These are phyloP conservation scores for Drosophila arizonae DNA, from an alignment of 1,140 invertebrate species.

Conservation along the genomic window DNA sequence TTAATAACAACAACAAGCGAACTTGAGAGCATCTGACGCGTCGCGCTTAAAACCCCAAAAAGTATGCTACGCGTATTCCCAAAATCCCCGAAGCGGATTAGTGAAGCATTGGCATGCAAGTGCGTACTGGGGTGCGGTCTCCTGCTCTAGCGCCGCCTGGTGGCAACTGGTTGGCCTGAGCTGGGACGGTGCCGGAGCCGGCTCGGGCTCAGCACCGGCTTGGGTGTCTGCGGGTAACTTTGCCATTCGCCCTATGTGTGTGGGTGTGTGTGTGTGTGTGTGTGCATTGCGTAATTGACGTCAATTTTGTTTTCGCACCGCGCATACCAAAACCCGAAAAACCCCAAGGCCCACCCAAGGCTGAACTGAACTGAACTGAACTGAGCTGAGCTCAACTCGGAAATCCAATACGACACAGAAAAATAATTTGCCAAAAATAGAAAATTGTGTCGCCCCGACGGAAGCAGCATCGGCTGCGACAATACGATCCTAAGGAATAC, in stretches of 20 bases:
- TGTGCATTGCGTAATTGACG: conserved; percentile 82
- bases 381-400: conserved; percentile 28
- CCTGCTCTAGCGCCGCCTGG: conserved; percentile 25
- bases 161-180: conserved; percentile 32
- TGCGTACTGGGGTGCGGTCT: conserved; percentile 24
- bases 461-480: conserved; percentile 20
- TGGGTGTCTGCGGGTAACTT: conserved; percentile 14
- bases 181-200: background rate
- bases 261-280: conserved; percentile 29
- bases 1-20: conserved; percentile 12
- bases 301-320: conserved; percentile 83
- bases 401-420: conserved; percentile 72
- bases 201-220: background rate
- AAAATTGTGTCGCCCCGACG: conserved; percentile 68
- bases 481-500: conserved; percentile 48
- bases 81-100: conserved; percentile 83
- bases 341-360: conserved; percentile 14
- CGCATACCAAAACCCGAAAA: conserved; percentile 66
- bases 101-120: conserved; percentile 43
- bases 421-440: conserved; percentile 82
- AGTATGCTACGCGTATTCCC: conserved; percentile 80
- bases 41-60: conserved; percentile 59
- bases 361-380: conserved; percentile 32
- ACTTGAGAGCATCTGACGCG: conserved; percentile 68
- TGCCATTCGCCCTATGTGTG: conserved; percentile 1